Percentiles rank a stretch among this genome's conserved stretches.
Evolutionary conservation across 2,888 invertebrate species (phyloP).

Genomic region (Leptopilina myrica): DNA sequence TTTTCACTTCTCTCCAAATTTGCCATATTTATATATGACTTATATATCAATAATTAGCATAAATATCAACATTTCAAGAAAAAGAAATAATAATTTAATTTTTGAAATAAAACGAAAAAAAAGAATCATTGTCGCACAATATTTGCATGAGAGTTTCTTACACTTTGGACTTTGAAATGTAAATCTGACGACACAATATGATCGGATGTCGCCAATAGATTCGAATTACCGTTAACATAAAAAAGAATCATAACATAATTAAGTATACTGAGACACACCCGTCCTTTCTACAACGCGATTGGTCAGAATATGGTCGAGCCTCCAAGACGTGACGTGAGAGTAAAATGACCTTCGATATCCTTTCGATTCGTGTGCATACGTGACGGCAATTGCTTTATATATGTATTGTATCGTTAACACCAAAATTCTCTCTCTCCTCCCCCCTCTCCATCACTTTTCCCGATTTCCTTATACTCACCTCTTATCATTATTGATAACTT

Average conservation of each 20-base stretch:
- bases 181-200: slow-evolving; percentile 49
- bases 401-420: not conserved
- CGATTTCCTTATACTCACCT: not conserved
- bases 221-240: slow-evolving; percentile 45
- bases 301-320: slow-evolving; percentile 51
- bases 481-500: not conserved
- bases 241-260: slow-evolving; percentile 44
- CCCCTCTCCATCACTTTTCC: not conserved
- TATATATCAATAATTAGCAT: too few relatives aligned
- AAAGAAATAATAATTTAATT: too few relatives aligned
- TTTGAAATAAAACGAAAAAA: not conserved
- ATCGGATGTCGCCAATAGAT: slow-evolving; percentile 41
- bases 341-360: slow-evolving; percentile 51
- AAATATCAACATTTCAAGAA: too few relatives aligned
- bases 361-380: not conserved
- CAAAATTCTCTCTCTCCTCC: not conserved
- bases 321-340: slow-evolving; percentile 50
- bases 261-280: slow-evolving; percentile 41
- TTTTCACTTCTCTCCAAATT: too few relatives aligned
- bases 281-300: slow-evolving; percentile 53
- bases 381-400: not conserved
- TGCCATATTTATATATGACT: too few relatives aligned
- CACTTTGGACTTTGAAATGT: slow-evolving; percentile 1
- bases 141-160: slow-evolving; percentile 7
- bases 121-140: not conserved